Base-by-base conservation (phyloP, 30 jellyfish, hydroid and myxozoan species). In the Aurelia sp. region DNA sequence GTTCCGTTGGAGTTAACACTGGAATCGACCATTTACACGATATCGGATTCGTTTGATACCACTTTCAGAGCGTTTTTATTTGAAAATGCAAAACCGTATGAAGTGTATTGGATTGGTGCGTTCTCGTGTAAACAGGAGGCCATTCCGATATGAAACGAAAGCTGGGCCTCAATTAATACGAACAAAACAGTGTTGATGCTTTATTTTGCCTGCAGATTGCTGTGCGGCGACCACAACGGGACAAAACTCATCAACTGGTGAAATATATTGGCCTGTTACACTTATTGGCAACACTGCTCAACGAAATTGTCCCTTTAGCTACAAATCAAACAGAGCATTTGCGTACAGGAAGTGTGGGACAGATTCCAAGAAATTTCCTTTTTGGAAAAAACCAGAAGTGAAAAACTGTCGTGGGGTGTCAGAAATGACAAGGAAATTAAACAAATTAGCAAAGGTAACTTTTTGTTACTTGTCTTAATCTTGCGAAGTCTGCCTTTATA, bases 211-310 rank as follows among this genome's bases (percentile, higher is more conserved):
- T 44, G 55, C 71, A 81, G 91, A 81, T 52, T 81, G 91, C 59
- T 81, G 91, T 38, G 8, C 57, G 16, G 40, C 91, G 15, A 40
- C 78, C 13, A 59, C 52, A 51, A 55, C 91, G 1, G 73, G 67
- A 15, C 33, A 33, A 33, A 66, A 33, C n/a, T 52, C 84, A 40
- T 51, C 84, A 81, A 33, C 50, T 50, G 91, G 91, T 18, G 78
- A 55, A 50, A 81, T 81, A 31, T 0, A 67, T 12, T 81, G 91
- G 91, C 84, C 84, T 8, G 30, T 53, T n/a, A 53, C 77, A 10
- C 62, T 67, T 0, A 82, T 27, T 22, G 73, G 55, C 35, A 52
- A 27, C 13, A 52, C 68, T 13, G 76, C 77, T 35, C 59, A 48
- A 30, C 21, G 27, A 19, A 53, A 67, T 12, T 81, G 91, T 61